Evolutionary conservation across 2,888 invertebrate genomes (phyloP).

Genomic region (Scaptomyza caliginosa): DNA sequence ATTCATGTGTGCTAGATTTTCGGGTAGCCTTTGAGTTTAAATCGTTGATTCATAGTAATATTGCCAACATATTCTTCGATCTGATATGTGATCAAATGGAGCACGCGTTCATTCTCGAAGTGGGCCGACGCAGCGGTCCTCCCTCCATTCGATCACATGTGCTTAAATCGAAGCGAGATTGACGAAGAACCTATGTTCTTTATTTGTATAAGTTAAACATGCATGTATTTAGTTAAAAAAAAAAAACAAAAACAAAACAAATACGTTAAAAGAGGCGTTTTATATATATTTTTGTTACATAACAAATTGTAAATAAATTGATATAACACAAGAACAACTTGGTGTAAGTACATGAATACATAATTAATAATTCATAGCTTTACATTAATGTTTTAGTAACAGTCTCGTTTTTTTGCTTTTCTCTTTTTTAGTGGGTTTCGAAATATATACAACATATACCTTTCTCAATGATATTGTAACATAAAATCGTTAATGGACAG

Average conservation of each 20-base stretch:
- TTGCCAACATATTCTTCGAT: constrained; percentile 97
- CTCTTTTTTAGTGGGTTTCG: constrained; percentile 9
- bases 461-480: constrained; percentile 14
- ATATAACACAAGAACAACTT: constrained; percentile 33
- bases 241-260: too few relatives aligned
- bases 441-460: constrained; percentile 31
- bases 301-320: constrained; percentile 67
- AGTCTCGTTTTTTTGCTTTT: constrained; percentile 62
- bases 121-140: constrained; percentile 90
- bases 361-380: constrained; percentile 28
- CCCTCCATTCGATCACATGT: constrained; percentile 86
- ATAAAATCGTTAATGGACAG: constrained; percentile 62
- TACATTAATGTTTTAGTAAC: constrained; percentile 40
- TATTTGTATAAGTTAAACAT: constrained; percentile 33
- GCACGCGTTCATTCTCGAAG: constrained; percentile 94
- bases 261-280: constrained; percentile 35
- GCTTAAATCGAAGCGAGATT: constrained; percentile 77
- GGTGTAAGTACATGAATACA: constrained; percentile 57
- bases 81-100: constrained; percentile 98
- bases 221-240: constrained; percentile 25
- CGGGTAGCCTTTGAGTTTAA: constrained; percentile 96
- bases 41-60: constrained; percentile 93
- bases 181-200: constrained; percentile 42
- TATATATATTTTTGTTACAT: constrained; percentile 50
- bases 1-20: constrained; percentile 95